Base-by-base conservation (phyloP, 2,113 vertebrate species). In the Panurus biarmicus region DNA sequence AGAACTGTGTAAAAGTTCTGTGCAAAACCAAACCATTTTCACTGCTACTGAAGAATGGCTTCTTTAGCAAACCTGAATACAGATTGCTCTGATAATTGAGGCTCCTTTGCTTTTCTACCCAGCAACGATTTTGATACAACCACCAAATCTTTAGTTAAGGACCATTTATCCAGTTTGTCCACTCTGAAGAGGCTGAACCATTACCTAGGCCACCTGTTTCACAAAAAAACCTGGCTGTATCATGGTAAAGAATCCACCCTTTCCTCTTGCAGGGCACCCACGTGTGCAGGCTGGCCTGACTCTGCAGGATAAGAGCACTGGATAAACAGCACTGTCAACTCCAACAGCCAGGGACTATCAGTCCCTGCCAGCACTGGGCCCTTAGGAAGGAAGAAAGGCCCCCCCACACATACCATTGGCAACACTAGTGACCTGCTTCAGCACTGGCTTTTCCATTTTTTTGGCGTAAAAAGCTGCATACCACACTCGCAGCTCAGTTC, bases 401-500 rank as follows among this genome's bases (percentile, higher is more conserved):
- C 86, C 86, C 40, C 84, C 95, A 91, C 66, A 98, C 98, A 93
- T 98, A 98, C 96, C 94, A 85, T 97, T 93, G 96, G 95, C 29
- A 71, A 96, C 89, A 31, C 96, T 90, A 80, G 98, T 87, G 47
- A 98, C 97, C 75, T 98, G 98, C 96, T 98, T 99, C 90, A 99
- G 97, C 97, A 98, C 78, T 53, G 98, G 98, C 95, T 98, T 99
- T 96, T 99, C 99, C 99, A 99, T 99, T 98, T 98, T 99, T 97
- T 99, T 99, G 95, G 99, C 99, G 8, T 99, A 99, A 96, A 99
- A 99, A 67, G 99, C 99, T 28, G 99, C 99, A 16, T 99, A 99
- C 99, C 99, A 99, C 91, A 99, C 99, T 45, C 99, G 97, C 95
- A 99, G 98, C 98, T 99, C 99, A 1, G 98, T 91, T 70, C 99